A percentile compares a stretch with the other conserved stretches of the same genome.
These are phyloP conservation scores for Mesochorus sp. DNA, from an alignment of 2,888 invertebrate species.

Conservation along the genomic window DNA sequence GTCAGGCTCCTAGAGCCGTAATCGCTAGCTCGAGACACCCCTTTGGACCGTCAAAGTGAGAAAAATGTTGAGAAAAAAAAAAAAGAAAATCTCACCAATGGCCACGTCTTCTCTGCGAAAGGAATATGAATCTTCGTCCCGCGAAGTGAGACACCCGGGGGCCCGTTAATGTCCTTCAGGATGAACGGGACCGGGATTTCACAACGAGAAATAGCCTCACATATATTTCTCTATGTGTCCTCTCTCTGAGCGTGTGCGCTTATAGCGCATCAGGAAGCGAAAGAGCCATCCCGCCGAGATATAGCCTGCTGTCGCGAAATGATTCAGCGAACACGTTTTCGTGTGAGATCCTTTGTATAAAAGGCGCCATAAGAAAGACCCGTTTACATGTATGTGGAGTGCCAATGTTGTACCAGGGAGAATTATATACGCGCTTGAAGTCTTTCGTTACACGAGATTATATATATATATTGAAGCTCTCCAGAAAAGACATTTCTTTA, in stretches of 20 bases:
- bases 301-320: conserved; percentile 22
- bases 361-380: not conserved
- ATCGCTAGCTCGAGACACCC: conserved; percentile 12
- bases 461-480: no score
- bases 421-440: conserved; percentile 7
- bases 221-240: conserved; percentile 12
- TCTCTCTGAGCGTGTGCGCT: no score
- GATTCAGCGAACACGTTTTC: conserved; percentile 36
- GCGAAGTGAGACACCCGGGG: conserved; percentile 4
- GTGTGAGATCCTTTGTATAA: not conserved
- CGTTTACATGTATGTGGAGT: not conserved
- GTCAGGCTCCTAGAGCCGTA: not conserved
- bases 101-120: not conserved
- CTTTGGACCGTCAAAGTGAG: not conserved
- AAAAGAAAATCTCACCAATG: not conserved
- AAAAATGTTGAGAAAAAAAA: not conserved
- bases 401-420: not conserved
- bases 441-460: no score
- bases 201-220: conserved; percentile 44
- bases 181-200: conserved; percentile 56
- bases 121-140: conserved; percentile 41
- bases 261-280: conserved; percentile 20
- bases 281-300: conserved; percentile 3
- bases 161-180: conserved; percentile 56
- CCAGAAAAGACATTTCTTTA: no score